Evolutionary conservation across 1,140 invertebrate species (phyloP), one percentile per base, ranked within the genome.

Genomic region (Cyclina sinensis): DNA sequence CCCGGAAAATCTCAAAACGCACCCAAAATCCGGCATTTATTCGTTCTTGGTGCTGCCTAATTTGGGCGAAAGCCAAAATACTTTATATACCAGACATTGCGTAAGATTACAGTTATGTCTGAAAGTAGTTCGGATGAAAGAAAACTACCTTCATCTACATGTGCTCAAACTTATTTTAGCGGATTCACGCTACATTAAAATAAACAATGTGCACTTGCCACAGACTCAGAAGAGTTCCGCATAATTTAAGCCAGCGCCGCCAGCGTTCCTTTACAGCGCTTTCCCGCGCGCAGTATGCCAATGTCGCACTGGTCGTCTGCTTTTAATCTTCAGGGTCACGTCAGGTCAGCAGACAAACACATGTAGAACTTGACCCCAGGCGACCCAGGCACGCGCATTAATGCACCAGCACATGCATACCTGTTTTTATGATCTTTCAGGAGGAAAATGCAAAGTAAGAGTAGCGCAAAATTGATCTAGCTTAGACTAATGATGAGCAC

Each of bases 181-280:
- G 65, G 65, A 70, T 70, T 70, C 65, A 70, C 35, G 65, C 32
- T 70, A 70, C 65, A 70, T 70, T 70, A 70, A 70, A 70, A 70
- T 32, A 70, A 70, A 70, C 65, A 70, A 70, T 70, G 35, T 70
- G 65, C 65, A 70, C 65, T 70, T 70, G 35, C 65, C 37, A 30
- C 65, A 70, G 65, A 70, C 32, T 70, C 65, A 27, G 65, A 18
- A 2, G 27, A 27, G 65, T 70, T 70, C 65, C 65, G 65, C 32
- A 70, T 70, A 70, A 70, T 70, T 70, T 37, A 70, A 35, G 65
- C 35, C 24, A 27, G 35, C 65, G 65, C 65, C 37, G 32, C 65
- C 18, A 70, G 65, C 32, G 65, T 70, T 27, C 27, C 65, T 70
- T 9, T 70, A 70, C 11, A 70, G 32, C 65, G 65, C 35, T 24